Base-by-base conservation (phyloP, 2,888 invertebrate species). In the Philhelius pedissequus region DNA sequence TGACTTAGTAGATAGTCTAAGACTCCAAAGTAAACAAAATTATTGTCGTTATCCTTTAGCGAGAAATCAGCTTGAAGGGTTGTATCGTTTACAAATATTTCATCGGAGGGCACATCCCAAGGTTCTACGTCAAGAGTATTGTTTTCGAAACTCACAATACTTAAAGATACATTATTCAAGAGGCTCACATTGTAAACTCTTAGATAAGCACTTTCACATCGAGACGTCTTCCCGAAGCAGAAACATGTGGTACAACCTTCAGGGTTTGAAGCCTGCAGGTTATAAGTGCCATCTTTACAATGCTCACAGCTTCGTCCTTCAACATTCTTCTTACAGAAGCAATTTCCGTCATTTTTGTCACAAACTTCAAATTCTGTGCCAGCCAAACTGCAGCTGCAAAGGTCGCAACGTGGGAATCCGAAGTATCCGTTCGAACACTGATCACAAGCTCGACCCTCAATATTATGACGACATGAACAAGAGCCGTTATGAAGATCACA, bases 241-340 rank as follows among this genome's bases (percentile, higher is more conserved):
- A 97, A 99, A 89, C 99, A 99, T 87, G 97, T 96, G 1, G 98
- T 97, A 89, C 99, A 99, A 0, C 99, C 99, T 2, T 96, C 94
- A 0, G 96, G 95, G 90, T 99, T 98, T 71, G 92, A 93, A 2
- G 93, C 93, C 90, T 97, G 96, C 35, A 99, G 92, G 90, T 98
- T 96, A 92, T 97, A 99, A 4, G 97, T 97, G 15, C 98, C 98
- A 38, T 96, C 96, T 86, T 94, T 94, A 90, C 99, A 99, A 1
- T 94, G 93, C 87, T 97, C 95, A 89, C 99, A 99, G 8, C 94
- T 94, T 78, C 94, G 92, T 1, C 96, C 97, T 4, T 94, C 93
- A 0, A 96, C 96, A 86, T 93, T 93, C 68, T 90, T 93, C 92
- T 97, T 97, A 91, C 97, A 97, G 91, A 94, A 94, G 89, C 97